A percentile compares a stretch with the other conserved stretches of the same genome.
These are phyloP conservation scores for Neodiprion fabricii DNA, from an alignment of 1,140 invertebrate species.

Conservation along the genomic window DNA sequence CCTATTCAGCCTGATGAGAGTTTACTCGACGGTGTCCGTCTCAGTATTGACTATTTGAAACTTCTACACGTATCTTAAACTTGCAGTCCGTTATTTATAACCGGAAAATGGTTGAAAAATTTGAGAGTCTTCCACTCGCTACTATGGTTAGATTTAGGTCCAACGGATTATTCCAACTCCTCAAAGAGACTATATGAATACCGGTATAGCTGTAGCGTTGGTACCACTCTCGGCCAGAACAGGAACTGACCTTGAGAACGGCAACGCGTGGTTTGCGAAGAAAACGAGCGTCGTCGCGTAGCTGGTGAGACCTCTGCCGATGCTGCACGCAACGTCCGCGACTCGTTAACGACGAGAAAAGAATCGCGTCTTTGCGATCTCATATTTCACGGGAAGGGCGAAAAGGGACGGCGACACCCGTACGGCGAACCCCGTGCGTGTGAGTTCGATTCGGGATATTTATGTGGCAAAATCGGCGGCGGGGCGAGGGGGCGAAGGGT, in stretches of 20 bases:
- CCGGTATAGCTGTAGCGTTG: background rate
- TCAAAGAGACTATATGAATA: background rate
- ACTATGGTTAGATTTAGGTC: too few species aligned
- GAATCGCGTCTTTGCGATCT: conserved; percentile 6
- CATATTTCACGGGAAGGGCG: background rate
- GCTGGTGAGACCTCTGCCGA: background rate
- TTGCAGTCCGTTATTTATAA: too few species aligned
- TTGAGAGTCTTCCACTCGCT: too few species aligned
- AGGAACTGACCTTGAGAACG: background rate
- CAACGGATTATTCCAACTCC: too few species aligned
- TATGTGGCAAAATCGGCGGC: background rate
- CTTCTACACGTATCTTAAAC: too few species aligned
- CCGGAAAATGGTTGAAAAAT: too few species aligned
- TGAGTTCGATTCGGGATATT: background rate
- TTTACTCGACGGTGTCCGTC: too few species aligned
- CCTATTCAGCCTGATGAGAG: too few species aligned
- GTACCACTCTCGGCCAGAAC: background rate
- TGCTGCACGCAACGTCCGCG: background rate
- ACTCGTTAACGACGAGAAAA: background rate
- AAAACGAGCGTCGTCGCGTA: background rate
- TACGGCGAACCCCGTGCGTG: background rate
- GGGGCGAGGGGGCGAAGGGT: background rate
- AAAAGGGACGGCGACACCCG: background rate
- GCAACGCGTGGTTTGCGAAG: background rate
- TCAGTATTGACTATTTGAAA: too few species aligned